Evolutionary conservation across 2,113 vertebrate species (phyloP).

Genomic region (Symphodus melops): DNA sequence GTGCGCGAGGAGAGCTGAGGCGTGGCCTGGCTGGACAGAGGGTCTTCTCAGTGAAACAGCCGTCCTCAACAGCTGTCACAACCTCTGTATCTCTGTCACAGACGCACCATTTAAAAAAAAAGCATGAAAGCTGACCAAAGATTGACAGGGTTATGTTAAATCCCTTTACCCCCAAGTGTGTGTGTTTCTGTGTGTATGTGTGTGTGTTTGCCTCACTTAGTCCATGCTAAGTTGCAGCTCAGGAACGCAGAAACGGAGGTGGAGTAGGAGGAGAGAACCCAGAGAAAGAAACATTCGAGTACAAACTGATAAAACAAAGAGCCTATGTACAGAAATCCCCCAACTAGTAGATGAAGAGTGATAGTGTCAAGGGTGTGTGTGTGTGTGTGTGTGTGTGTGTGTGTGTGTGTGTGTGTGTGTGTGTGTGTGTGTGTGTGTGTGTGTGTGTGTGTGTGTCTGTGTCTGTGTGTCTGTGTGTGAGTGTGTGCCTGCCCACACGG

Average conservation of each 20-base stretch:
- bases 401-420: not conserved
- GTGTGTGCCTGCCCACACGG: conserved; percentile 23
- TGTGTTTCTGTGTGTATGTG: conserved; percentile 16
- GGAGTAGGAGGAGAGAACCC: conserved; percentile 79
- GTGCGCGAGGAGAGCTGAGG: conserved; percentile 70
- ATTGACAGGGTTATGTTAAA: conserved; percentile 60
- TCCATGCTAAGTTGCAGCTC: conserved; percentile 39
- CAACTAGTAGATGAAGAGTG: conserved; percentile 36
- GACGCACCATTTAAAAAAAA: conserved; percentile 45
- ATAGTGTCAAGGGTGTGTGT: conserved; percentile 34
- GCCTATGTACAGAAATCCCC: conserved; percentile 60
- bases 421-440: not conserved
- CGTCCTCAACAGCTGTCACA: conserved; percentile 72
- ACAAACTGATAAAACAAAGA: conserved; percentile 74
- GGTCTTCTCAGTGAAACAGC: conserved; percentile 68
- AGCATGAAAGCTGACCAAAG: conserved; percentile 63
- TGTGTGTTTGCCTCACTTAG: conserved; percentile 25
- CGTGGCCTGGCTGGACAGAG: conserved; percentile 78
- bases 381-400: not conserved
- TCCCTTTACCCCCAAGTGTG: conserved; percentile 33
- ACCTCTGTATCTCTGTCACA: conserved; percentile 68
- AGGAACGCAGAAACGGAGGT: conserved; percentile 79
- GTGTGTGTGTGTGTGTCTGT: not conserved
- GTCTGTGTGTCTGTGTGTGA: not conserved
- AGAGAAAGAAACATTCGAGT: conserved; percentile 64